Evolutionary conservation across 2,888 invertebrate genomes (phyloP), one percentile per base, ranked within the genome.

Genomic region (Rotaria socialis): DNA sequence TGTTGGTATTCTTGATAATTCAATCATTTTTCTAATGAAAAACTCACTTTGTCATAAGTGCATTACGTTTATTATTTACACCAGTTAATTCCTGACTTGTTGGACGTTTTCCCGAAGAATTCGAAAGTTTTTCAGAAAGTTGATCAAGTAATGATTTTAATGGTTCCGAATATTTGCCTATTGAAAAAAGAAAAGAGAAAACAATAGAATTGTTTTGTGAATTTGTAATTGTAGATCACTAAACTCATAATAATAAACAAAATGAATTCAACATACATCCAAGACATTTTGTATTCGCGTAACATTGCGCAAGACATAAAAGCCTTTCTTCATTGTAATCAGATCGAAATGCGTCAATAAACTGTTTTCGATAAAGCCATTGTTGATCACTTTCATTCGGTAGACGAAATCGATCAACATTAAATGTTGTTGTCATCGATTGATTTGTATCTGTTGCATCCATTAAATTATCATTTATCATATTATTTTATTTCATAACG

Each of bases 141-240:
- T 80, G 80, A n/a, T 80, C 80, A 11, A 80, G 47, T 47, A 80
- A 80, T 43, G 80, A n/a, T 80, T 80, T 80, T 11, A 80, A 80
- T 16, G 80, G 80, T 80, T 80, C 80, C 10, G 80, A 80, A 47
- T 80, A 80, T 80, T 47, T 80, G 19, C 67, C 67, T 67, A 67
- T 19, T 2, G 22, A 22, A 22, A 55, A 55, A 52, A 50, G 50
- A 50, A 50, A 50, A 50, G 10, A 52, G 52, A 52, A 52, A 52
- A 52, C 16, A 55, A 55, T 55, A 55, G 50, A 52, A 14, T 14
- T 14, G 8, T 52, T 52, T 11, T 11, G 14, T 52, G 14, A 14
- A 11, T 11, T 52, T 14, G 14, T 11, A 52, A 55, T 55, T 55
- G 6, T 52, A 52, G 3, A 0, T 14, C 8, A 52, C 16, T 16